Evolutionary conservation across 2,797 vertebrate genomes (phyloP), one percentile per base, ranked within the genome.

Genomic region (Ctenochaetus hawaiiensis): DNA sequence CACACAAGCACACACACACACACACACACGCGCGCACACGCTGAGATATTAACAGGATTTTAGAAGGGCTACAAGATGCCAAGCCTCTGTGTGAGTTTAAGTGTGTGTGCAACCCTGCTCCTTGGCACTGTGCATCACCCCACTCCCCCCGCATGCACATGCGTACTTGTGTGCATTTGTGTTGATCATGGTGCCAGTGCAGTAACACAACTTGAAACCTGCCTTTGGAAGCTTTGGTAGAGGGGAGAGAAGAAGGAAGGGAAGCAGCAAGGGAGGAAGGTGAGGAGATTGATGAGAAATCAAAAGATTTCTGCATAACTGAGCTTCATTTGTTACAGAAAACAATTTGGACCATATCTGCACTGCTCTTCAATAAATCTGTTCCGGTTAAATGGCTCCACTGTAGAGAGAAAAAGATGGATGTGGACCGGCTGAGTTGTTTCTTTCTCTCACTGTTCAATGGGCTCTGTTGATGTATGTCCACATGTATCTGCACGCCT

Each of bases 251-350:
- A 62, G 54, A 49, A 51, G 71, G 56, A 39, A 60, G 41, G 53
- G 64, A 61, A 49, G 51, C 56, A 64, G 60, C 17, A n/a, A 37
- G 45, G 45, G 65, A 78, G 78, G 73, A 58, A 82, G 74, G 81
- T 70, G 75, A 87, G 61, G 72, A 70, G 89, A 74, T 34, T 43
- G 84, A 84, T 74, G 80, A 84, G 73, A 75, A 85, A 85, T 93
- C 91, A 92, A 93, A 93, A 86, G 67, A 88, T 83, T 88, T 57
- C 63, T 77, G 65, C 80, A 81, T 81, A 78, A 74, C 83, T 81
- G 62, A 78, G 75, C 66, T 89, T 87, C 90, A 87, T 90, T 87
- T 92, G 82, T 86, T 89, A 72, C 83, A 88, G 80, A 84, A 73
- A 57, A 51, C 72, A 67, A 68, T 89, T 87, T 83, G 83, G 81